phyloP scores from a whole-genome alignment of 2,888 invertebrate species.

The Octodonta nipae region DNA sequence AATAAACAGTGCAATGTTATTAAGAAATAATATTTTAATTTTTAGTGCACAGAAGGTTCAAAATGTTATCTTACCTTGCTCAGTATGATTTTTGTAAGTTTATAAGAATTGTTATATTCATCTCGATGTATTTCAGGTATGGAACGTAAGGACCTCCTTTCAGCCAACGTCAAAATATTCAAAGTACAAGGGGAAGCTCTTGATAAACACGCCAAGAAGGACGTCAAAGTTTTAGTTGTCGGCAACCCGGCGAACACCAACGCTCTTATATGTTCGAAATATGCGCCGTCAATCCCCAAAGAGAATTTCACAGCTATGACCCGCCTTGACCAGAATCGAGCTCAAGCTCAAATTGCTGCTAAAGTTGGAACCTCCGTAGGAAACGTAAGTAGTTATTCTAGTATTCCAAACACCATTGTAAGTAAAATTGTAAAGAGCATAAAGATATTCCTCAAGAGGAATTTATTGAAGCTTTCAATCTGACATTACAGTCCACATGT shows the following conservation, averaged over 20 bases:
- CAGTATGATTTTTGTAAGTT: background rate
- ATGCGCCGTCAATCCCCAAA: slow-evolving; percentile 88
- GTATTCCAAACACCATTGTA: background rate
- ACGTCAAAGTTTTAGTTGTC: slow-evolving; percentile 84
- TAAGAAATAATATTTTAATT: too few relatives aligned
- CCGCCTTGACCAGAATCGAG: slow-evolving; percentile 93
- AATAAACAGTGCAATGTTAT: too few relatives aligned
- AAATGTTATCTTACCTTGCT: too few relatives aligned
- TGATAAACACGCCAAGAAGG: slow-evolving; percentile 44
- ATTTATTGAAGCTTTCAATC: background rate
- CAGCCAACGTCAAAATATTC: slow-evolving; percentile 96
- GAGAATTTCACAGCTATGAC: slow-evolving; percentile 98
- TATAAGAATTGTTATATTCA: background rate
- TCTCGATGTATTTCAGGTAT: slow-evolving; percentile 49
- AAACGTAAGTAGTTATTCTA: slow-evolving; percentile 38
- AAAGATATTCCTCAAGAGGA: background rate
- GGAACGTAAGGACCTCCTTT: slow-evolving; percentile 94
- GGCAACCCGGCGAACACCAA: slow-evolving; percentile 99
- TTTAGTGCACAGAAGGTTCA: too few relatives aligned
- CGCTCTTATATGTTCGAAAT: slow-evolving; percentile 87
- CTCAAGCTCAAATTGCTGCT: slow-evolving; percentile 75
- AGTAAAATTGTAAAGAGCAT: background rate
- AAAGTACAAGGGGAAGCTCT: slow-evolving; percentile 92
- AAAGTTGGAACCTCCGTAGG: slow-evolving; percentile 55
- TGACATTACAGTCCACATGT: background rate